These are phyloP conservation scores for Thamnophis sirtalis DNA, from an alignment of 2,113 vertebrate species.

Conservation along the genomic window DNA sequence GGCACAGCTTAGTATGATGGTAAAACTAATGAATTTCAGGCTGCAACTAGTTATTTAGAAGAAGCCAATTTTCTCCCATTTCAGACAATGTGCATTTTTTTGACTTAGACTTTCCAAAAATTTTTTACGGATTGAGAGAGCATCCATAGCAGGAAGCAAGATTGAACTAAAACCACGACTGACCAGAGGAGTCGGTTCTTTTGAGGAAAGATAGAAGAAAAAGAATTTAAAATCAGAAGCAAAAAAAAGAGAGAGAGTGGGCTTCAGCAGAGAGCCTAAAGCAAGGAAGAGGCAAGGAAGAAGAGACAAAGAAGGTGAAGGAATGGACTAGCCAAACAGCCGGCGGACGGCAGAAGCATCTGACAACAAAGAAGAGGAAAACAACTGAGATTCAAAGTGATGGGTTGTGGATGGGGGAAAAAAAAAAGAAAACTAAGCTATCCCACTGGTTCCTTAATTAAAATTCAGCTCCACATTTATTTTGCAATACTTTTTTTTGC, in stretches of 20 bases:
- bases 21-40: neutral
- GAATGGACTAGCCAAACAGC: constrained; percentile 18
- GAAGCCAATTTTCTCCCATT: neutral
- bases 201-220: neutral
- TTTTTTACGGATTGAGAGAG: neutral
- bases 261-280: neutral
- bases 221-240: neutral
- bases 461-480: constrained; percentile 11
- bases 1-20: neutral
- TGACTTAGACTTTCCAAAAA: neutral
- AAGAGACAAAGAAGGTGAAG: constrained; percentile 18
- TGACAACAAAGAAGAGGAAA: constrained; percentile 14
- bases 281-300: neutral
- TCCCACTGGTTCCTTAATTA: neutral
- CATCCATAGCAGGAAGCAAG: neutral
- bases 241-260: neutral
- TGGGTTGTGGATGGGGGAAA: neutral
- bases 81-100: neutral
- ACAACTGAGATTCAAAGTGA: constrained; percentile 37
- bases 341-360: constrained; percentile 27
- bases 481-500: neutral
- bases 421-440: neutral
- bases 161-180: neutral
- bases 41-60: neutral
- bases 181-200: neutral